Conservation (phyloP, 2,888 invertebrate species). For the Melanostoma scalare region DNA sequence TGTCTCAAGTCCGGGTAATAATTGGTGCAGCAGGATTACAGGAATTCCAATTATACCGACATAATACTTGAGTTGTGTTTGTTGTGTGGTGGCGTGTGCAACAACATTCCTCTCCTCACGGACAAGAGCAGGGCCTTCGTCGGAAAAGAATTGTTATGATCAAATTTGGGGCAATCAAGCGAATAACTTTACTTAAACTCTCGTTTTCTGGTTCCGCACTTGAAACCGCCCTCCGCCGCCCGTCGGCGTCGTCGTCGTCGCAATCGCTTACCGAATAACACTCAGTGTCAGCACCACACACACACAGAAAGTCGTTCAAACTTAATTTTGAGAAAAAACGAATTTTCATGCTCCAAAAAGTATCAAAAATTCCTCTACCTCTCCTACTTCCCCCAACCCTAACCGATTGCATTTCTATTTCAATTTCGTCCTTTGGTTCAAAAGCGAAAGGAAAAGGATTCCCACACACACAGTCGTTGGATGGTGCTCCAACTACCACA, state of each 20-base stretch:
- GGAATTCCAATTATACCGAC: slow-evolving; percentile 41
- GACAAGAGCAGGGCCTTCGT: slow-evolving; percentile 11
- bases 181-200: slow-evolving; percentile 22
- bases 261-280: not conserved
- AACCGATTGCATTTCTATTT: slow-evolving; percentile 44
- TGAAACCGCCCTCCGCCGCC: not conserved
- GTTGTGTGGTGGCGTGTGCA: slow-evolving; percentile 27
- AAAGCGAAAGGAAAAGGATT: slow-evolving; percentile 4
- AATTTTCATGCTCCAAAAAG: slow-evolving; percentile 49
- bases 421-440: slow-evolving; percentile 10
- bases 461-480: not conserved
- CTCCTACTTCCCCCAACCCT: not conserved
- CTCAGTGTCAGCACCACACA: too few relatives aligned
- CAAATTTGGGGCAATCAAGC: slow-evolving; percentile 50
- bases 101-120: slow-evolving; percentile 1
- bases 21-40: slow-evolving; percentile 47
- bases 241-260: slow-evolving; percentile 4
- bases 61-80: not conserved
- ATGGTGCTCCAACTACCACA: not conserved
- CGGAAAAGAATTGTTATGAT: slow-evolving; percentile 24
- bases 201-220: slow-evolving; percentile 20
- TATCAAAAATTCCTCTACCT: slow-evolving; percentile 1
- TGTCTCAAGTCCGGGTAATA: slow-evolving; percentile 53
- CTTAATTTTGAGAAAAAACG: slow-evolving; percentile 41
- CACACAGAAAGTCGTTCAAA: slow-evolving; percentile 1